Base-by-base conservation (phyloP, 2,797 vertebrate genomes). In the Craterocephalus amniculus region DNA sequence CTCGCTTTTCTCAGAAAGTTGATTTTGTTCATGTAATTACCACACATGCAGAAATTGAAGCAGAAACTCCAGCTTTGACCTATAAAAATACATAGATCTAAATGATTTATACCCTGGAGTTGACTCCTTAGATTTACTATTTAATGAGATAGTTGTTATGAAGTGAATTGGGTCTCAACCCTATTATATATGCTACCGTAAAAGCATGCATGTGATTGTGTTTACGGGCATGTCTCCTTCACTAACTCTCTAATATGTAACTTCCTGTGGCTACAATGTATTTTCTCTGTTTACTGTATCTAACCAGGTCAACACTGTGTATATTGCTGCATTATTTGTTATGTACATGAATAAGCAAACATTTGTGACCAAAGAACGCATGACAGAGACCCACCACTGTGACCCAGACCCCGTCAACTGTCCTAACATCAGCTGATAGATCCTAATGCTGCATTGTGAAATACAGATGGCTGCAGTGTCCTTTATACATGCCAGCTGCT, bases 21-120 rank as follows among this genome's bases (percentile, higher is more conserved):
- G 87, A 86, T 84, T 90, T 76, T 3, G 66, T 80, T 85, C 68
- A 48, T 59, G 72, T 77, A 78, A 83, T 88, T 81, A 78, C 72
- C 48, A 74, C 71, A 78, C 83, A 67, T 69, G 72, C 66, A 74
- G 68, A 79, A 78, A 84, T 60, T 71, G 56, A 79, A 80, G 72
- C 40, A 11, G 52, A 61, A 60, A 61, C 79, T 79, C 62, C 71
- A 75, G 67, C 57, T 79, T 72, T 84, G 87, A 88, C 85, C 83
- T 79, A 83, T 65, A 80, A 88, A 80, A 77, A 57, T 45, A 80
- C 74, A 72, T 36, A 27, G 67, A 80, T 78, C 80, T 91, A 9
- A 84, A 88, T 86, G 60, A 87, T 88, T 89, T 67, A 89, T 76
- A 57, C 12, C 8, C 43, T 32, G 20, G 61, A 79, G 67, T 59